These are phyloP conservation scores for Sogatella furcifera DNA, from an alignment of 1,140 invertebrate genomes.

Conservation along the genomic window DNA sequence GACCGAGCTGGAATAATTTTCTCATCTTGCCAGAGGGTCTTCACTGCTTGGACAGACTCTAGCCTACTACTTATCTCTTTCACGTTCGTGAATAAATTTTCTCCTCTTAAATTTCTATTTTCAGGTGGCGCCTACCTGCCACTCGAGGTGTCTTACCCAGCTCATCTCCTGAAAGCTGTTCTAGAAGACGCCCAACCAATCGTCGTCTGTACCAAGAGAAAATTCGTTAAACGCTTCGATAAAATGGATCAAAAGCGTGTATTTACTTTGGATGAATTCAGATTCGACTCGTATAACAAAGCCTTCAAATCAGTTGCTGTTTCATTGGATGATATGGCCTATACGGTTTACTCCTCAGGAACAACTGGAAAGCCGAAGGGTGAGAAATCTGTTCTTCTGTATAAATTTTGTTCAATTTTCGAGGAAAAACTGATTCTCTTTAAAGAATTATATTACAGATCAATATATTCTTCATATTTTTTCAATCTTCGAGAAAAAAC, in stretches of 20 bases:
- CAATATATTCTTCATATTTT: too few relatives aligned
- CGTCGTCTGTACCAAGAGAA: conserved; percentile 21
- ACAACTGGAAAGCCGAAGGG: conserved; percentile 46
- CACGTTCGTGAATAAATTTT: background rate
- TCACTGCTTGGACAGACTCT: background rate
- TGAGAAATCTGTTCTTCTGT: background rate
- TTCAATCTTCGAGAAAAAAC: too few relatives aligned
- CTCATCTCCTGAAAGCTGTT: conserved; percentile 16
- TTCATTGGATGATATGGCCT: conserved; percentile 33
- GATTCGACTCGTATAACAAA: too few relatives aligned
- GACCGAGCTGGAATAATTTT: too few relatives aligned
- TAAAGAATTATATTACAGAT: too few relatives aligned
- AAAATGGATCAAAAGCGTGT: background rate
- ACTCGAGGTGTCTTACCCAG: conserved; percentile 38
- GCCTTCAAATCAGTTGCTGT: background rate
- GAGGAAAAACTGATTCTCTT: too few relatives aligned
- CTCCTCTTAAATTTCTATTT: background rate
- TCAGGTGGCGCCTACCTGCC: conserved; percentile 28
- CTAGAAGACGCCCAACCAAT: conserved; percentile 21
- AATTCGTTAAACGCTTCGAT: conserved; percentile 6
- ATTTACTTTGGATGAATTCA: too few relatives aligned
- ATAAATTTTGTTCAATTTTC: too few relatives aligned
- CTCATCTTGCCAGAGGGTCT: too few relatives aligned
- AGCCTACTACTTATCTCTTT: background rate
- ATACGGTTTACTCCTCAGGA: conserved; percentile 39